A percentile compares a stretch with the other conserved stretches of the same genome.
Evolutionary conservation across 2,797 vertebrate genomes (phyloP).

Genomic region (Anableps anableps): DNA sequence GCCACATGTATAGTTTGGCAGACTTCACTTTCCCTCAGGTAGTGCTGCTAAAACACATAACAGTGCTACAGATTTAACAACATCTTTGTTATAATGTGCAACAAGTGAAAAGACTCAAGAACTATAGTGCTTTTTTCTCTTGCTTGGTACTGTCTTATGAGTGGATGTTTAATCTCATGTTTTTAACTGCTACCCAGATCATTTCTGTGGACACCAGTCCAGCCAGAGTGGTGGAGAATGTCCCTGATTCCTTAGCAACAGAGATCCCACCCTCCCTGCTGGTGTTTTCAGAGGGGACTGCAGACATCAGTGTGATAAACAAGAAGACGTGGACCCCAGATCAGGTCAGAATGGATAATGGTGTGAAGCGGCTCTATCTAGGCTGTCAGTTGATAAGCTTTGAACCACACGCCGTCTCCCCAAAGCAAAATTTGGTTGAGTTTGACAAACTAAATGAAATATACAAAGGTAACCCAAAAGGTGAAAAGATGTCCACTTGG

Average conservation of each 20-base stretch:
- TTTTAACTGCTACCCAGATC: conserved; percentile 49
- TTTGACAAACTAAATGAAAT: neutral
- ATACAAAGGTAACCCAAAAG: neutral
- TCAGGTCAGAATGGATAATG: conserved; percentile 59
- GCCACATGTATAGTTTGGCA: neutral
- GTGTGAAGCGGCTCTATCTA: neutral
- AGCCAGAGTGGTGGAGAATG: conserved; percentile 52
- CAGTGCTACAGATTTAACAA: neutral
- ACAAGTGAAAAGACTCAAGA: neutral
- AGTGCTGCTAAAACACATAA: neutral
- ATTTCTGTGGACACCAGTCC: conserved; percentile 55
- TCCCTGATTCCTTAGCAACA: conserved; percentile 67
- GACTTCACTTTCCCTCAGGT: neutral
- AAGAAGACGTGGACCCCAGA: conserved; percentile 62
- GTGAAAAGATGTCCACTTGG: neutral
- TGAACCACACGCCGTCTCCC: neutral
- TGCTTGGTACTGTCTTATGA: neutral
- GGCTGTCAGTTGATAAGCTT: neutral
- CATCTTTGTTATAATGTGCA: neutral
- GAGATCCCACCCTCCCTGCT: conserved; percentile 61
- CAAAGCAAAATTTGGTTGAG: neutral
- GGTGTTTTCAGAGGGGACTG: conserved; percentile 26
- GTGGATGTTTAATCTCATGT: neutral
- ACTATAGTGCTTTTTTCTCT: neutral
- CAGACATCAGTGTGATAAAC: conserved; percentile 55